Evolutionary conservation across 2,888 invertebrate genomes (phyloP), one percentile per base, ranked within the genome.

Genomic region (Eupithecia vulgata): DNA sequence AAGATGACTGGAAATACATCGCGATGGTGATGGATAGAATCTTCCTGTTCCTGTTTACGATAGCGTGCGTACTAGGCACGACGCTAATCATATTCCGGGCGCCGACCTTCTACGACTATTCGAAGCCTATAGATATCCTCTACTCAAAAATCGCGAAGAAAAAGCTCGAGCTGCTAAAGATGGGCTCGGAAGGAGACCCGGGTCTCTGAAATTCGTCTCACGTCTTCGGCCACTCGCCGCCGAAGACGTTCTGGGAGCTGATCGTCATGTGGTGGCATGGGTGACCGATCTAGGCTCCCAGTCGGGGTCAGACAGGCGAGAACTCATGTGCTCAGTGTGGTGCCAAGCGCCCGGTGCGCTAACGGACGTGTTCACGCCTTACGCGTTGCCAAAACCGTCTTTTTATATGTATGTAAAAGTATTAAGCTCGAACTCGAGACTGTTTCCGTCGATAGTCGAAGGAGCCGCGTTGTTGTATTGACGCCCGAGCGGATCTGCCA

Each of bases 1-100:
- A 97, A 91, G 98, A 99, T 94, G 99, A 99, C 94, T 99, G 99
- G 99, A 99, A 99, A 91, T 99, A 98, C 95, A 98, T 99, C 75
- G 97, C 97, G 72, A 98, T 99, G 98, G 99, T 99, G 79, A 95
- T 99, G 90, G 99, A 99, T 95, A 96, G 99, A 85, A 96, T 99
- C 85, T 99, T 99, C 95, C 96, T 99, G 83, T 98, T 98, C 96
- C 96, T 98, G 85, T 99, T 99, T 95, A 97, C 99, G 88, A 95
- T 98, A 89, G 98, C 98, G 81, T 99, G 99, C 92, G 96, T 99
- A 79, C 93, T 98, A 76, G 99, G 99, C 79, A 99, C 98, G 76
- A 97, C 97, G 75, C 95, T 97, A 83, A 98, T 98, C 86, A 98
- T 98, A 90, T 95, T 98, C 79, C 96, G 97, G 92, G 98, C 98